Percentiles rank a stretch among this genome's conserved stretches.
Conservation (phyloP, 2,113 vertebrate genomes). For the Archilochus colubris region DNA sequence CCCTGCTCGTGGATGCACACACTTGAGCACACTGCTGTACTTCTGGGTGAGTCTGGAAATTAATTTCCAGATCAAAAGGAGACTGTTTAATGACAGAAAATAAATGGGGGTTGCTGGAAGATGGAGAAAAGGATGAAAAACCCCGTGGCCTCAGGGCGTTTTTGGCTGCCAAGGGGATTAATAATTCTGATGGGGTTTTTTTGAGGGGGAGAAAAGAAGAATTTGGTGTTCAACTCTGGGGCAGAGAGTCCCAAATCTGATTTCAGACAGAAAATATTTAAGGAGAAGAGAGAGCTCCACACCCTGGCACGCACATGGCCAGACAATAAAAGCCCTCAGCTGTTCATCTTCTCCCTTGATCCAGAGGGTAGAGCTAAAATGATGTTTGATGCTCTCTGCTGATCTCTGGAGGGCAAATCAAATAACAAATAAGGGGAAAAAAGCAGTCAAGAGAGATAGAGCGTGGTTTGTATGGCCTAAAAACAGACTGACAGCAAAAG, state of each 20-base stretch:
- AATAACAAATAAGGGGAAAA: conserved; percentile 57
- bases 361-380: conserved; percentile 42
- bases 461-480: not conserved
- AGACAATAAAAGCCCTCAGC: conserved; percentile 9
- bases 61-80: conserved; percentile 70
- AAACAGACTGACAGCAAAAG: not conserved
- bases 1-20: not conserved
- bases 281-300: not conserved
- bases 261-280: not conserved
- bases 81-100: conserved; percentile 42
- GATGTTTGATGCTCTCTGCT: conserved; percentile 51
- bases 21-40: not conserved
- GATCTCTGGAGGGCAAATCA: conserved; percentile 74
- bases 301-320: not conserved
- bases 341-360: conserved; percentile 62
- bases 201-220: not conserved
- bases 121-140: not conserved
- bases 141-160: not conserved
- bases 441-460: conserved; percentile 18
- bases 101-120: not conserved
- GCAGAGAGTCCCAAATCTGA: not conserved
- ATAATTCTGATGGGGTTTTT: not conserved
- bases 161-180: not conserved
- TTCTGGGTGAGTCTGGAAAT: conserved; percentile 57
- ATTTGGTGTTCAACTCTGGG: not conserved